These are phyloP conservation scores for Asteroscopus sphinx DNA, from an alignment of 2,888 invertebrate species.

Conservation along the genomic window DNA sequence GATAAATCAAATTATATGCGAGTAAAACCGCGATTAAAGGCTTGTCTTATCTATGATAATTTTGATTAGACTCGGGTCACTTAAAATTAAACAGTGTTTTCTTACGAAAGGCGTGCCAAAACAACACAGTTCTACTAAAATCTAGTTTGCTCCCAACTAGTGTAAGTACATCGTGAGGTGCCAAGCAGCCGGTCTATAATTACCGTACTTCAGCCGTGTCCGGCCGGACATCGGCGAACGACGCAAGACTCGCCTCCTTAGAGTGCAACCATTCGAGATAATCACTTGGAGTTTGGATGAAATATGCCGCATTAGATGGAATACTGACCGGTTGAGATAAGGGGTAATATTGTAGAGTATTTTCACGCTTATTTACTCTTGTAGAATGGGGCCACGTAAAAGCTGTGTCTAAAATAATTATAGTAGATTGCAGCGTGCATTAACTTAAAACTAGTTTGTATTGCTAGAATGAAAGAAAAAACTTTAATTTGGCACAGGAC, in stretches of 20 bases:
- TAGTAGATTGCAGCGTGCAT: background rate
- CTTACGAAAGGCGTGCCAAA: slow-evolving; percentile 24
- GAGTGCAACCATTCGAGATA: slow-evolving; percentile 48
- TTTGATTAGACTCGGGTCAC: no score
- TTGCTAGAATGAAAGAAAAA: no score
- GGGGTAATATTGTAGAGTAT: slow-evolving; percentile 6
- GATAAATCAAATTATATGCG: no score
- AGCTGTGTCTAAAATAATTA: background rate
- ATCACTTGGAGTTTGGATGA: slow-evolving; percentile 44
- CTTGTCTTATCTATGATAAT: no score
- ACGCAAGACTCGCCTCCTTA: slow-evolving; percentile 51
- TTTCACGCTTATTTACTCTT: slow-evolving; percentile 8
- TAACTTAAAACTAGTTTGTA: no score
- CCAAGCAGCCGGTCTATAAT: slow-evolving; percentile 63
- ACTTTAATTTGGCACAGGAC: no score
- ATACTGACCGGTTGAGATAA: slow-evolving; percentile 15
- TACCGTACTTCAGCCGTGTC: slow-evolving; percentile 52
- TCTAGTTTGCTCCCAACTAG: slow-evolving; percentile 33
- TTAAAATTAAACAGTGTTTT: slow-evolving; percentile 1
- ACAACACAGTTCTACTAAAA: slow-evolving; percentile 25
- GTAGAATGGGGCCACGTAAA: background rate
- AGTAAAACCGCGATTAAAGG: no score
- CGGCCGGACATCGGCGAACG: slow-evolving; percentile 59
- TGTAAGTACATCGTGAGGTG: slow-evolving; percentile 49
- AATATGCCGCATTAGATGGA: slow-evolving; percentile 31